Conservation (phyloP, 92 coral and sea anemone genomes). For the Galaxea fascicularis region DNA sequence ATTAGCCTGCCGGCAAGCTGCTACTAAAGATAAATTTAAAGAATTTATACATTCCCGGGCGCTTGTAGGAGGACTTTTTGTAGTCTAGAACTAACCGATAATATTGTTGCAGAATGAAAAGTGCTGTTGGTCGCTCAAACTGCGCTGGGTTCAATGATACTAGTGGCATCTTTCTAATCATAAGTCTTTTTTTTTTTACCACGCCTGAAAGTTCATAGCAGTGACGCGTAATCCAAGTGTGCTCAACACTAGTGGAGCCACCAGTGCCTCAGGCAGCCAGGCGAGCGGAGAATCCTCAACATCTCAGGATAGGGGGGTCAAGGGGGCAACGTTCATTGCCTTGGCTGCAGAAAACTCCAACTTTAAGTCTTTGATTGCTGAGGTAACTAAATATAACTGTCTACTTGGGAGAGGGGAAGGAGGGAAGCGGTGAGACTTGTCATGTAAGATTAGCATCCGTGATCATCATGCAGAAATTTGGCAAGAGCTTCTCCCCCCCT, state of each 20-base stretch:
- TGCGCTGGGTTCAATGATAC: neutral
- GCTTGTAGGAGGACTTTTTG: too few species aligned
- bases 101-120: too few species aligned
- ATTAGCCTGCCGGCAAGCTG: too few species aligned
- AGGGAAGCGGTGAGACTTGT: too few species aligned
- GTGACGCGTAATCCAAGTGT: constrained; percentile 69
- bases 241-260: constrained; percentile 52
- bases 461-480: too few species aligned
- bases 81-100: too few species aligned
- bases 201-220: constrained; percentile 52
- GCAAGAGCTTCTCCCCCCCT: too few species aligned
- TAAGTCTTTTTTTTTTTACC: neutral
- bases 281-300: constrained; percentile 63
- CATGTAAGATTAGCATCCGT: too few species aligned
- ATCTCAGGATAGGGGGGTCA: constrained; percentile 56
- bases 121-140: too few species aligned
- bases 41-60: too few species aligned
- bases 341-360: constrained; percentile 78
- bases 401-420: too few species aligned
- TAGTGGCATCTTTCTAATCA: neutral
- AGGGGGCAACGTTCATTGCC: constrained; percentile 72
- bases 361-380: constrained; percentile 51
- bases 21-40: too few species aligned
- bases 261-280: constrained; percentile 62
- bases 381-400: constrained; percentile 42